Evolutionary conservation across 2,888 invertebrate genomes (phyloP).

Genomic region (Lithophane ornitopus): DNA sequence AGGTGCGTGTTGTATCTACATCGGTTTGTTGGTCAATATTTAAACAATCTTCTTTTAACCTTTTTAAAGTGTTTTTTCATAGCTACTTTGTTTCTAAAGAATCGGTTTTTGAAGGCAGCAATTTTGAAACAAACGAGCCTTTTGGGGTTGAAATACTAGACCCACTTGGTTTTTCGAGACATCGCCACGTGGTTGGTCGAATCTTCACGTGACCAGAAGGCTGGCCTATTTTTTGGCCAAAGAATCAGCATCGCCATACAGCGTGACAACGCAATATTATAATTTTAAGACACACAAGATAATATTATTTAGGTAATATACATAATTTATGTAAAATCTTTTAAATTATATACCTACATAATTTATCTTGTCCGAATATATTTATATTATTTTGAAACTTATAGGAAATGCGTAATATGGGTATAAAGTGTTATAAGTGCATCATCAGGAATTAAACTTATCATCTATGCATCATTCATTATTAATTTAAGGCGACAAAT

Average conservation of each 20-base stretch:
- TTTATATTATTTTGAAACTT: not conserved
- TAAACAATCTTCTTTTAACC: slow-evolving; percentile 38
- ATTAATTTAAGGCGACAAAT: not conserved
- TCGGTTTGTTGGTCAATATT: slow-evolving; percentile 36
- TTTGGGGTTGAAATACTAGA: not conserved
- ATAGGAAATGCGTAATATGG: not conserved
- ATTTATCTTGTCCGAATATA: too few relatives aligned
- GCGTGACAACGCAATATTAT: not conserved
- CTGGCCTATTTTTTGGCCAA: not conserved
- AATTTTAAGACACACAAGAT: too few relatives aligned
- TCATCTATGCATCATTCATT: slow-evolving; percentile 25
- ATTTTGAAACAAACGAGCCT: not conserved
- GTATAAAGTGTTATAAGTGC: not conserved
- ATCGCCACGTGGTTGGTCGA: too few relatives aligned
- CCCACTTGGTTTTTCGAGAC: not conserved
- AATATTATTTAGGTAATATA: too few relatives aligned
- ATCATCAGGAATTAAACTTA: slow-evolving; percentile 1
- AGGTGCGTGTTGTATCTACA: slow-evolving; percentile 46
- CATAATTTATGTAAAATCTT: too few relatives aligned
- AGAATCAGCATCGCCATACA: not conserved
- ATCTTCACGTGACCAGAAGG: not conserved
- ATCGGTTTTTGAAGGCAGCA: slow-evolving; percentile 1
- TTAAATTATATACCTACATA: too few relatives aligned
- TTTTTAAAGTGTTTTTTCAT: slow-evolving; percentile 22
- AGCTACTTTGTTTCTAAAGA: slow-evolving; percentile 5